Evolutionary conservation across 2,797 vertebrate species (phyloP), one percentile per base, ranked within the genome.

Genomic region (Scolopax bukidnonensis): DNA sequence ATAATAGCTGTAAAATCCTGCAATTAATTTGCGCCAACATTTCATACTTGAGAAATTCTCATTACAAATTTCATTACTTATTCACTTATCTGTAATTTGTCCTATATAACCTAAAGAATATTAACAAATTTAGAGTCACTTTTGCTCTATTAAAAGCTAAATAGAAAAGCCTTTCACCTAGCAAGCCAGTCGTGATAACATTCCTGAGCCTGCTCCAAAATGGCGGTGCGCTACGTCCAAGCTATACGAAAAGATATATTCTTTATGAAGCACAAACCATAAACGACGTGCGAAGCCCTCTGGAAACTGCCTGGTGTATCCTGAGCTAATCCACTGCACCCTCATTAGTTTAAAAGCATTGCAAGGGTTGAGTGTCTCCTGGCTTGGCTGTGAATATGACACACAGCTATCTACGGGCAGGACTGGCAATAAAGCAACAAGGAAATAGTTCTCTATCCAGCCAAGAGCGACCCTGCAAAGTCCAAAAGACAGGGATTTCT

Each of bases 51-150:
- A 98, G 97, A 97, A 98, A 98, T 98, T 98, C 98, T 98, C 98
- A 98, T 98, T 98, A 98, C 97, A 98, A 98, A 98, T 98, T 98
- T 98, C 98, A 98, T 98, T 98, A 98, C 97, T 96, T 98, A 98
- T 98, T 98, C 98, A 98, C 98, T 98, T 98, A 98, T 98, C 97
- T 98, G 97, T 96, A 98, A 98, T 98, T 98, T 98, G 98, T 98
- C 97, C 98, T 97, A 95, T 98, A 97, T 98, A 98, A 98, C 98
- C 98, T 98, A 97, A 98, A 98, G 98, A 98, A 98, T 98, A 98
- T 98, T 97, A 98, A 98, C 97, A 98, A 98, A 98, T 98, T 98
- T 97, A 96, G 97, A 98, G 97, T 98, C 97, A 97, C 97, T 98
- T 98, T 98, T 98, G 97, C 97, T 96, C 97, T 97, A 97, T 98